Evolutionary conservation across 2,888 invertebrate species (phyloP), one percentile per base, ranked within the genome.

Genomic region (Hyalella azteca): DNA sequence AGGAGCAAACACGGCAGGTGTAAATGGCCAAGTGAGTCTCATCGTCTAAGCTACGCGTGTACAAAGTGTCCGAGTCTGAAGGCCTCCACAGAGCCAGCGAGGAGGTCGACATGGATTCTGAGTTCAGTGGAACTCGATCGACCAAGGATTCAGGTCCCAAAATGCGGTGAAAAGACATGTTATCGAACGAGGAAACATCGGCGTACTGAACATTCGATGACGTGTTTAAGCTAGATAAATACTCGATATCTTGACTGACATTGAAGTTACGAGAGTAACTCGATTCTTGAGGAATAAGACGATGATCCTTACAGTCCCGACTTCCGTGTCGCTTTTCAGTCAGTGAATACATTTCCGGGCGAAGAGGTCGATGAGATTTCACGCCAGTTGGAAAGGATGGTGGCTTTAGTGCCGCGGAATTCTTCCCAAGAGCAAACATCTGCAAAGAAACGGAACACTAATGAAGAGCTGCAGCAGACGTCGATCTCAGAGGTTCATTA

Each of bases 371-470:
- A n/a, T n/a, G 7, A 26, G 54, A 54, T 29, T 54, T 54, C 54
- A 54, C 54, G 22, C 29, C 54, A 54, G 54, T 54, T 54, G 54
- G 29, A 54, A 54, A 22, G 29, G 54, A 54, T 26, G 54, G 54
- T 26, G 54, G 29, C 54, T 54, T 54, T 22, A 54, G 29, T 54
- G 54, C 54, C 54, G 54, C 11, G 54, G 54, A 54, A 54, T 54
- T 26, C 22, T 26, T 9, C 54, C 54, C 54, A 54, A 26, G 54
- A 54, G 9, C 26, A 54, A 54, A 54, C 54, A 54, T 54, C 54
- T 54, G 54, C 54, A 54, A 54, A 54, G 54, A 54, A 54, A 54
- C 54, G 54, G 54, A 54, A 54, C 26, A 54, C 54, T 29, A 54
- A 54, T 54, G 54, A 54, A 54, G 54, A 54, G 26, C 54, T 26